Evolutionary conservation across 2,888 invertebrate species (phyloP).

Genomic region (Hyles lineata): DNA sequence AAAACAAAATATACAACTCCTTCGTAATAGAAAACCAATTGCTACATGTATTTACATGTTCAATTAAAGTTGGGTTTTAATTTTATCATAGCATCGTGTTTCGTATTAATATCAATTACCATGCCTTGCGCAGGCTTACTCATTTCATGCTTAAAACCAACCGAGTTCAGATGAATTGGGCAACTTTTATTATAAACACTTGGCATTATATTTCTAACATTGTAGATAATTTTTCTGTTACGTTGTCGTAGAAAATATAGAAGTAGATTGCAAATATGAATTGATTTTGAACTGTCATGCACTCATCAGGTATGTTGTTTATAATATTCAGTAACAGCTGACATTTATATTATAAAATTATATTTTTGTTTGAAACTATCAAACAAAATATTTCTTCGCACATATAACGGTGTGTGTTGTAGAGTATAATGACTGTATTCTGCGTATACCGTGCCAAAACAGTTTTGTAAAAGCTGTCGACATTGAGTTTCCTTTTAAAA

Average conservation of each 20-base stretch:
- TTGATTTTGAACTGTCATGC: background rate
- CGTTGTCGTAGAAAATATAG: no score
- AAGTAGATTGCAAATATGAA: background rate
- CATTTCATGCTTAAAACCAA: background rate
- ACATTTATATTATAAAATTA: no score
- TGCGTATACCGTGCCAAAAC: no score
- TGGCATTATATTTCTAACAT: no score
- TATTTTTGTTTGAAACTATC: no score
- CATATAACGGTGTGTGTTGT: no score
- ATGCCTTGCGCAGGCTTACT: background rate
- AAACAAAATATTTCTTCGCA: no score
- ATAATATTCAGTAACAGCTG: background rate
- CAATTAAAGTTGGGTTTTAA: background rate
- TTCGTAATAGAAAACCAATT: background rate
- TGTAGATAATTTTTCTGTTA: no score
- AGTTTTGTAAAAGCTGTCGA: background rate
- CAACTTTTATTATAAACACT: no score
- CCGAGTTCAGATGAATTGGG: no score
- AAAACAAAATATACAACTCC: no score
- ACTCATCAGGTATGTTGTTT: background rate
- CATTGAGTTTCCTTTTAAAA: background rate
- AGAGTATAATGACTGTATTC: no score
- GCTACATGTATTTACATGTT: slow-evolving; percentile 6
- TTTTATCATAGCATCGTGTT: background rate
- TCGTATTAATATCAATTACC: background rate